Evolutionary conservation across 37 sponge, comb jelly and placozoan genomes (phyloP).

Genomic region (Beroe ovata): DNA sequence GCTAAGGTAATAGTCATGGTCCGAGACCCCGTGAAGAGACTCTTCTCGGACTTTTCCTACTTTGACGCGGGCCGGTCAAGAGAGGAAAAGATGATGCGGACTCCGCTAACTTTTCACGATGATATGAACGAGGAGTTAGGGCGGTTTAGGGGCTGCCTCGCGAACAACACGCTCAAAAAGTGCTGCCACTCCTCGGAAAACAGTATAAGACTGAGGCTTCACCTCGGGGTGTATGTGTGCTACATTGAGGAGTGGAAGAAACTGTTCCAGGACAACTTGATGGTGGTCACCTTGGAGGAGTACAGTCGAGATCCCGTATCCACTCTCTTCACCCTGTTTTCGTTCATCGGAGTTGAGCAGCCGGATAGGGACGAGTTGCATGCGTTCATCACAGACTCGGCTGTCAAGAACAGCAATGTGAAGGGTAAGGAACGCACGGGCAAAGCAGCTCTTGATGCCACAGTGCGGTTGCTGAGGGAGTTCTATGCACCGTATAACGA

Average conservation of each 20-base stretch:
- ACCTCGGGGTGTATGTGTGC: slow-evolving; percentile 26
- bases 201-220: background rate
- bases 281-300: slow-evolving; percentile 1
- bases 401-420: slow-evolving; percentile 54
- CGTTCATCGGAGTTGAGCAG: background rate
- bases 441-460: slow-evolving; percentile 4
- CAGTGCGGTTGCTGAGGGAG: background rate
- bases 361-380: background rate
- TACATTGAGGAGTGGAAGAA: background rate
- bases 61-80: slow-evolving; percentile 52
- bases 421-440: slow-evolving; percentile 27
- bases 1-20: slow-evolving; percentile 70
- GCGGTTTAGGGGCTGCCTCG: background rate
- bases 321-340: background rate
- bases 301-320: background rate
- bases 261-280: background rate
- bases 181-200: slow-evolving; percentile 16
- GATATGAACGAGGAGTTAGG: background rate
- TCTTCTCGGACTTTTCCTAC: slow-evolving; percentile 73
- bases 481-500: slow-evolving; percentile 5
- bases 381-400: background rate
- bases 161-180: background rate
- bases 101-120: slow-evolving; percentile 1
- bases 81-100: slow-evolving; percentile 9
- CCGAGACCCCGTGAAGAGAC: slow-evolving; percentile 70